Base-by-base conservation (phyloP, 2,797 vertebrate genomes). In the Oceanodroma leucorhoa region DNA sequence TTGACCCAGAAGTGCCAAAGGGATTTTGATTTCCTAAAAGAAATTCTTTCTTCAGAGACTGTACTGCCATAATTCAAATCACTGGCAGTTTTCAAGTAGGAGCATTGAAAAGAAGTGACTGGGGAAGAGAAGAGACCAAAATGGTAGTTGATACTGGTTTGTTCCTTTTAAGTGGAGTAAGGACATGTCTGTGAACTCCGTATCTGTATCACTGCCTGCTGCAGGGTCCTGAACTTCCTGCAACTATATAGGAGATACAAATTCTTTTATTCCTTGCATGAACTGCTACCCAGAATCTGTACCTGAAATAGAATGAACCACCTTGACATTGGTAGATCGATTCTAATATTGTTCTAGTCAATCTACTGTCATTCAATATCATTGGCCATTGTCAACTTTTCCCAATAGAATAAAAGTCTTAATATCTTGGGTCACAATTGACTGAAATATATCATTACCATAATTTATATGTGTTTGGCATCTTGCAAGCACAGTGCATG, bases 1-100 rank as follows among this genome's bases (percentile, higher is more conserved):
- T 94, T 95, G 94, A 94, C 93, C 82, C 46, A 75, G 50, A 90
- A 94, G 87, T 83, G 60, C 32, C 53, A 83, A 86, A 80, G 53
- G 57, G 46, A 76, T 92, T 95, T 87, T 82, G 46, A 88, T 89
- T 92, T 88, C 38, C 50, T 90, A 40, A 91, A 88, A 78, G 48
- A 81, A 80, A 48, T 64, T 75, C n/a, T 79, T 93, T 87, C 41
- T 93, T 83, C 70, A 34, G 40, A 90, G 86, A 40, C 65, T 94
- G 5, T 61, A 78, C 79, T 90, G 43, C 46, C 15, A 55, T 62
- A 70, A 79, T 92, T 86, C 72, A 94, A 58, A 93, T 55, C 70
- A 62, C 65, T 32, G 29, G 3, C 40, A 79, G 70, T 91, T 81
- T 88, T 87, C 66, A 79, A 84, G 70, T 32, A 72, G n/a, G 27